Evolutionary conservation across 2,113 vertebrate species (phyloP).

Genomic region (Pseudolaguvia tuberculata): DNA sequence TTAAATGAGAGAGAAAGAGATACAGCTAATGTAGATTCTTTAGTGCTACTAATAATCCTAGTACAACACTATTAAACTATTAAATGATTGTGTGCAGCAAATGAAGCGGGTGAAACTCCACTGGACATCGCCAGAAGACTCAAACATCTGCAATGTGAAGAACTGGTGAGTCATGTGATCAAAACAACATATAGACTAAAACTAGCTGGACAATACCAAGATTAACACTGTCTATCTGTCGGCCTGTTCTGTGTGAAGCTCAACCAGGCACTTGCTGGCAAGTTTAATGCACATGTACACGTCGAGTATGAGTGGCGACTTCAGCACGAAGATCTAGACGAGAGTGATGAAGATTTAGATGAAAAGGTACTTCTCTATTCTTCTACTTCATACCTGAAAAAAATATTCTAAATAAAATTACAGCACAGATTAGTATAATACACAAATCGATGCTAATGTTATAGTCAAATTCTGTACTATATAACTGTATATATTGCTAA

Average conservation of each 20-base stretch:
- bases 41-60: neutral
- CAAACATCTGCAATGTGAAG: conserved; percentile 90
- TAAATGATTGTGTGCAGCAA: conserved; percentile 67
- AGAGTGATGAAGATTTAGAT: conserved; percentile 94
- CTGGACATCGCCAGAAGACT: conserved; percentile 90
- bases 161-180: conserved; percentile 77
- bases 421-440: too few relatives aligned
- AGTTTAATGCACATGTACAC: conserved; percentile 93
- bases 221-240: conserved; percentile 6
- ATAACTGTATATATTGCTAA: too few relatives aligned
- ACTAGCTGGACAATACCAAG: neutral
- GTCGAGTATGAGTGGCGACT: conserved; percentile 98
- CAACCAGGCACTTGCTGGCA: conserved; percentile 86
- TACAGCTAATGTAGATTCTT: neutral
- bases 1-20: too few relatives aligned
- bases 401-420: too few relatives aligned
- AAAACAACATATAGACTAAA: neutral
- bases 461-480: too few relatives aligned
- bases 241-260: conserved; percentile 66
- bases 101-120: conserved; percentile 90
- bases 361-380: conserved; percentile 73
- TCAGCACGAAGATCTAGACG: conserved; percentile 91
- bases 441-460: neutral
- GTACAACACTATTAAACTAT: conserved; percentile 28
- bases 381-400: neutral